Base-by-base conservation (phyloP, 2,888 invertebrate species). In the Spicauda simplicius region DNA sequence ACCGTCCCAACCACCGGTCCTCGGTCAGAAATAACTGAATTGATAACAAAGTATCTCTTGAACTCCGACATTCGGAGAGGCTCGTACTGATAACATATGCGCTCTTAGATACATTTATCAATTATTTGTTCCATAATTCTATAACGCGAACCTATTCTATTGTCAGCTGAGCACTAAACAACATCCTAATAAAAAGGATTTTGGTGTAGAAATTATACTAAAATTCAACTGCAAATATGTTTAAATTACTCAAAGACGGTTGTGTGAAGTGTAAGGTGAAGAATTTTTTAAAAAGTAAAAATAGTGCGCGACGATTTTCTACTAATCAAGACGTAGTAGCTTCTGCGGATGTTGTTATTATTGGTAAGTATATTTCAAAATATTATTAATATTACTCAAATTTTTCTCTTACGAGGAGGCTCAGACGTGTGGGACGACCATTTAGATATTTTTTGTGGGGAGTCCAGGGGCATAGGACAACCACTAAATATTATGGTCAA, bases 301-400 rank as follows among this genome's bases (percentile, higher is more conserved):
- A 74, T 57, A 71, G 78, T 69, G 77, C 74, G 50, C 82, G 77
- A 62, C 78, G 86, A 41, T 74, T 84, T 19, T 72, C 86, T 6
- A 80, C 80, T 0, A 80, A 82, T 19, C 74, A 80, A 48, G 90
- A 91, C 57, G 78, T 91, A 2, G 87, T 86, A 50, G 76, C 88
- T 48, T 94, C 95, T 52, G 96, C 97, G 18, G 97, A 97, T 89
- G 97, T 97, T 72, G 96, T 97, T 66, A 94, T 97, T 74, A 95
- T 97, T 74, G 96, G 96, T 95, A 85, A 91, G 90, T 88, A 65
- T 56, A 41, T 14, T 41, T 41, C 8, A 53, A 54, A 54, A 37
- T 45, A 45, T 45, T 14, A 14, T 25, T 25, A 4, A 25, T 5
- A 25, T 25, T 25, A 25, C 25, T 25, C 8, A 33, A 6, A 6